Evolutionary conservation across 2,888 invertebrate genomes (phyloP), one percentile per base, ranked within the genome.

Genomic region (Platypus cylindrus): DNA sequence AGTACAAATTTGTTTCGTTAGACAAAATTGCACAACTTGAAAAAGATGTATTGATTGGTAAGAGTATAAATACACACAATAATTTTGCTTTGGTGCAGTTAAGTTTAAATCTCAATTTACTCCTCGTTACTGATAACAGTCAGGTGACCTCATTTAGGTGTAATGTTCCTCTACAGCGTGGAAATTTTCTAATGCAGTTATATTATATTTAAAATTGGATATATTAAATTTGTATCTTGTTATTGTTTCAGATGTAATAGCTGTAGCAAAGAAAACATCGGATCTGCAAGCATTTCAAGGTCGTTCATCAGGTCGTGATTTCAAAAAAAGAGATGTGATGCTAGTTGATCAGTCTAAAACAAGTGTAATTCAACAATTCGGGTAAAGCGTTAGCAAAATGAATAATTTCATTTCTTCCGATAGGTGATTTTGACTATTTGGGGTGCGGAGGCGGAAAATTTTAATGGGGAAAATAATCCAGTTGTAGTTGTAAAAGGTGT

Each of bases 221-320:
- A 20, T 20, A 9, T 20, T 20, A 20, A 8, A 8, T 20, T 20
- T 7, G 7, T 7, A 8, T n/a, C n/a, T n/a, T n/a, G n/a, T n/a
- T n/a, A n/a, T n/a, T n/a, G n/a, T n/a, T 38, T 28, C 56, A 84
- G 94, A 97, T 73, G 67, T 93, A 1, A 75, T 95, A 58, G 95
- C 90, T 8, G 75, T 97, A 7, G 86, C 85, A 49, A 86, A 83
- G 55, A 66, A 66, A 5, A 68, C 68, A 1, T 65, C 71, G 1
- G 91, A 93, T 37, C 38, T 89, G 1, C 70, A 74, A 49, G 72
- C 73, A 2, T 67, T 97, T 14, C 74, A 74, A 2, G 75, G 84
- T 0, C 75, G 70, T 48, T 71, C 73, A 33, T 77, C 83, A 0
- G 82, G 86, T 36, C 78, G 75, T 51, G 85, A 94, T 56, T 65